Evolutionary conservation across 2,113 vertebrate species (phyloP), one percentile per base, ranked within the genome.

Genomic region (Phalacrocorax carbo): DNA sequence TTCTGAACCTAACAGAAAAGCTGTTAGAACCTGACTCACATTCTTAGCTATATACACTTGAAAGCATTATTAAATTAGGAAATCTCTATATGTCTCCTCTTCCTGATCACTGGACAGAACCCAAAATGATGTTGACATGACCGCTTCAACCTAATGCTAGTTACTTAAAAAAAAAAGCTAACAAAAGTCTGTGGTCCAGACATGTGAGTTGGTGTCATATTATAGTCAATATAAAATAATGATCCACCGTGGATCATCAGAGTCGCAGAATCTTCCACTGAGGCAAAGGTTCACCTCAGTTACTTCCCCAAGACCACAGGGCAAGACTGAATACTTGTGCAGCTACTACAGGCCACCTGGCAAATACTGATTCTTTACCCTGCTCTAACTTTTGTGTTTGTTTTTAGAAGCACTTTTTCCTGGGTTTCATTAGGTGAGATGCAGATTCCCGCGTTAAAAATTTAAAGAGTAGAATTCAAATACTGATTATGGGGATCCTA

Each of bases 181-280:
- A 14, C 9, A 61, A 49, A 75, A 26, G 10, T 69, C 27, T 29
- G 1, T 29, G 30, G 21, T 70, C 20, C 9, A 87, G 55, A 17
- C 12, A 57, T 8, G 10, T 7, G 12, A 36, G 10, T 18, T 51
- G 7, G 2, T 75, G 58, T 68, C 13, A 22, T 49, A 5, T n/a
- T 57, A 36, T 1, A 2, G 27, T 32, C 29, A 62, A 7, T 44
- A 36, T 52, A 5, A 66, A 81, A 62, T 62, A 86, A 62, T 0
- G 1, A 48, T 58, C 23, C 15, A 40, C 8, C 0, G 3, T 2
- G 1, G 34, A 76, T 52, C 2, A 5, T 64, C 49, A 68, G 11
- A 57, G n/a, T 46, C 32, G 49, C 20, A 49, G 36, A 75, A 34
- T 51, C 19, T 70, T 58, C 15, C 15, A 32, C 22, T 23, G 42